A percentile compares a stretch with the other conserved stretches of the same genome.
Evolutionary conservation across 2,113 vertebrate genomes (phyloP).

Genomic region (Orcinus orca): DNA sequence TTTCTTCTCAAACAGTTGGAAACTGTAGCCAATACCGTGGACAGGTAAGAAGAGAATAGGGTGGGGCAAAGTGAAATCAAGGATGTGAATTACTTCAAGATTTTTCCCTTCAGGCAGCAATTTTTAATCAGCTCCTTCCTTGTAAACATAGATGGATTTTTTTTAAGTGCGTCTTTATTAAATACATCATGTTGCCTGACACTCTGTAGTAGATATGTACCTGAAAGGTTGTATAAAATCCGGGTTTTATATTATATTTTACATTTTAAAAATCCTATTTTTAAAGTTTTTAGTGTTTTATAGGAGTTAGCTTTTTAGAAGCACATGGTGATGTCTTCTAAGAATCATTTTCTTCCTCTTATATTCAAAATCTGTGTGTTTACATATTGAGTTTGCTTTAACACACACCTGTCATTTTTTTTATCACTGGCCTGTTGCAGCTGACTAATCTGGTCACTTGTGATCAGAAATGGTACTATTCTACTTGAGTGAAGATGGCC

Average conservation of each 20-base stretch:
- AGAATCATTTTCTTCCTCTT: conserved; percentile 31
- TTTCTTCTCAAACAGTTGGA: conserved; percentile 94
- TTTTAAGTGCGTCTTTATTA: background rate
- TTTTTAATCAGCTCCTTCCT: conserved; percentile 23
- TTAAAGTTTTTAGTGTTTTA: background rate
- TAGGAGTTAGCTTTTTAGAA: conserved; percentile 15
- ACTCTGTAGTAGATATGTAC: background rate
- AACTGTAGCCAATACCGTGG: conserved; percentile 86
- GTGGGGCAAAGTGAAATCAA: background rate
- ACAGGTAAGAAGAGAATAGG: conserved; percentile 85
- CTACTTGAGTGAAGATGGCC: background rate
- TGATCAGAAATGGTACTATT: background rate
- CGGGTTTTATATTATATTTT: background rate
- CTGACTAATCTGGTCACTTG: background rate
- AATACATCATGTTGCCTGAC: background rate
- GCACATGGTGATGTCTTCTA: background rate
- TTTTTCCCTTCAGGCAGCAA: background rate
- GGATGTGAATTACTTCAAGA: background rate
- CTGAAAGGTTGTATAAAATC: conserved; percentile 28
- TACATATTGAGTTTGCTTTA: background rate
- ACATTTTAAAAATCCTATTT: conserved; percentile 9
- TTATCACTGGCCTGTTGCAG: background rate
- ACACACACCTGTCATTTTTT: background rate
- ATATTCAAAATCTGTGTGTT: background rate
- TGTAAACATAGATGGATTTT: background rate